These are phyloP conservation scores for Condylura cristata DNA, from an alignment of 2,113 vertebrate species.

Conservation along the genomic window DNA sequence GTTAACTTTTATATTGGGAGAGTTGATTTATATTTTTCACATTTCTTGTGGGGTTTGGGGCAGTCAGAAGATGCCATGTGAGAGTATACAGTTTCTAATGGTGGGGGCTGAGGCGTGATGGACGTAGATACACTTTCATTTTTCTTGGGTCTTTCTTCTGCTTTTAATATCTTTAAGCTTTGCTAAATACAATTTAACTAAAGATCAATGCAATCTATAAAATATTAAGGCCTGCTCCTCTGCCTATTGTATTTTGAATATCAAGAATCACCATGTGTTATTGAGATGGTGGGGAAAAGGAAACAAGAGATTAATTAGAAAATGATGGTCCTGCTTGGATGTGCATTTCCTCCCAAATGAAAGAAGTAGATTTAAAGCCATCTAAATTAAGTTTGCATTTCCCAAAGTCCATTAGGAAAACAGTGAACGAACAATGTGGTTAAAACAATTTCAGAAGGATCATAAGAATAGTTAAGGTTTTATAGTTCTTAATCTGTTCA, in stretches of 20 bases:
- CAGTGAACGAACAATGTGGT: not conserved
- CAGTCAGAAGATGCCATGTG: accelerated
- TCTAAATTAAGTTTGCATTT: not conserved
- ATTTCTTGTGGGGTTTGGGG: not conserved
- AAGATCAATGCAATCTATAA: not conserved
- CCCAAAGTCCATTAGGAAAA: not conserved
- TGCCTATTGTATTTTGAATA: not conserved
- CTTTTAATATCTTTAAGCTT: not conserved
- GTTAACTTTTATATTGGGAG: not conserved
- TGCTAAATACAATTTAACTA: conserved; percentile 1
- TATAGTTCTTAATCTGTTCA: not conserved
- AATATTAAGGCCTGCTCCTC: not conserved
- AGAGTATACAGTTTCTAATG: not conserved
- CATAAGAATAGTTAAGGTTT: not conserved
- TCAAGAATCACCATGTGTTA: not conserved
- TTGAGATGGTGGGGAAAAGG: not conserved
- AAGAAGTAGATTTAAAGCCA: not conserved
- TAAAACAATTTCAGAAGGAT: conserved; percentile 2
- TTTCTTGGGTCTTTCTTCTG: not conserved
- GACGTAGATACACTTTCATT: not conserved
- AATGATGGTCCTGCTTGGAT: not conserved
- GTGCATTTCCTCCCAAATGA: not conserved
- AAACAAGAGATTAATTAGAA: conserved; percentile 32
- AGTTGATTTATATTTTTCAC: not conserved
- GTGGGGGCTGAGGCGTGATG: not conserved